These are phyloP conservation scores for Hermaeophaga mercurialis DNA, from an alignment of 2,888 invertebrate genomes.

Conservation along the genomic window DNA sequence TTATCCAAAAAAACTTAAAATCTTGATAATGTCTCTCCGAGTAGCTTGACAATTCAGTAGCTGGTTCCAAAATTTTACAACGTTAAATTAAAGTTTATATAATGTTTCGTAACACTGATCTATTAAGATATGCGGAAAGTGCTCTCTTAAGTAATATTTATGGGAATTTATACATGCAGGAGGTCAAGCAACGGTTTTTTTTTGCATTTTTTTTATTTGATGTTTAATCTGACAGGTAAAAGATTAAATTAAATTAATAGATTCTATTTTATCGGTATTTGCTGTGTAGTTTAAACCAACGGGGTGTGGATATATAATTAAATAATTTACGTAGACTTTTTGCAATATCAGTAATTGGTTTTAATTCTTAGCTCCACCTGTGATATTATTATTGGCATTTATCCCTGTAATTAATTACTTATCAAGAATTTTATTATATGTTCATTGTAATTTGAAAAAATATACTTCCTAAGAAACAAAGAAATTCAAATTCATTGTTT, in stretches of 20 bases:
- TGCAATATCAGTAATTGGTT: too few relatives aligned
- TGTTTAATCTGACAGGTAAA: background rate
- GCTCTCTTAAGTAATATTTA: background rate
- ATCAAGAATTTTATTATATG: background rate
- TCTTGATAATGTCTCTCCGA: too few relatives aligned
- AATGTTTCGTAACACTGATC: constrained; percentile 29
- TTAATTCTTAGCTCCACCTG: background rate
- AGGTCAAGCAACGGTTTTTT: background rate
- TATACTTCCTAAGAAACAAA: too few relatives aligned
- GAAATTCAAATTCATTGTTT: too few relatives aligned
- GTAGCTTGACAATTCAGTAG: too few relatives aligned
- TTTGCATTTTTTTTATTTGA: constrained; percentile 1
- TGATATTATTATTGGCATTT: background rate
- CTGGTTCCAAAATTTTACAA: constrained; percentile 21
- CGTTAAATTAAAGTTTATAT: constrained; percentile 23
- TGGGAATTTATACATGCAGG: too few relatives aligned
- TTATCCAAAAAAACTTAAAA: too few relatives aligned
- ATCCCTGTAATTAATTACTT: background rate
- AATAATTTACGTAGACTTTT: too few relatives aligned
- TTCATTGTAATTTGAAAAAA: too few relatives aligned
- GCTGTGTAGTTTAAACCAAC: too few relatives aligned
- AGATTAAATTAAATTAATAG: background rate
- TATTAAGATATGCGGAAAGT: constrained; percentile 13
- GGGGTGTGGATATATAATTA: background rate
- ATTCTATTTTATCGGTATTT: too few relatives aligned